Base-by-base conservation (phyloP, 1,140 invertebrate genomes). In the Ips typographus region DNA sequence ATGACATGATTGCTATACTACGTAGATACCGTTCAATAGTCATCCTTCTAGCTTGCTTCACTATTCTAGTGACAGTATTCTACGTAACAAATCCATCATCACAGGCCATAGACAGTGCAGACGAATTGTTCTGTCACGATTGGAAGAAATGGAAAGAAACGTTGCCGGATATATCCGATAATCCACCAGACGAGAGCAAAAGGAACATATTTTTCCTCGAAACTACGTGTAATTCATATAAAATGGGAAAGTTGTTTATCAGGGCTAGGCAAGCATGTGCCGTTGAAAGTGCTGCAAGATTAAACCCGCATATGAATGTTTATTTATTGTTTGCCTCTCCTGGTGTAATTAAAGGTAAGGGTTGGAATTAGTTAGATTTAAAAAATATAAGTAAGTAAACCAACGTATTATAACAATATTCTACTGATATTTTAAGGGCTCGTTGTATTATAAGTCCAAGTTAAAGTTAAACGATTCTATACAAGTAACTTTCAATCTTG, bases 281-380 rank as follows among this genome's bases (percentile, higher is more conserved):
- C 0, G 83, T 90, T 1, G 88, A 90, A 80, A 89, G 88, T 0
- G 87, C 87, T 0, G 88, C 88, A 1, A 74, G 78, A 43, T 78
- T 84, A 74, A 88, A 90, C 79, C 86, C 86, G 4, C 79, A 82
- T 59, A 83, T 80, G 58, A 78, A 81, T 38, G 79, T 89, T 1
- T 86, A 84, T 70, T 72, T 89, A 7, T 65, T 88, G 2, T 85
- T 85, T 73, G 77, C 86, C 0, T 84, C 83, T 39, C 82, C 83
- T 0, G 79, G 79, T 71, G 38, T 80, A 75, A 42, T 82, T 69
- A 49, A 77, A 80, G 65, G 65, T 66, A 66, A 44, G 36, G 7
- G 5, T 56, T 8, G n/a, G n/a, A 47, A 55, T 55, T 22, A 22
- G 22, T 22, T 22, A 22, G 22, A 5, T 47, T 47, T 47, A 47